Base-by-base conservation (phyloP, 2,113 vertebrate species). In the Thalassarche chlororhynchos region DNA sequence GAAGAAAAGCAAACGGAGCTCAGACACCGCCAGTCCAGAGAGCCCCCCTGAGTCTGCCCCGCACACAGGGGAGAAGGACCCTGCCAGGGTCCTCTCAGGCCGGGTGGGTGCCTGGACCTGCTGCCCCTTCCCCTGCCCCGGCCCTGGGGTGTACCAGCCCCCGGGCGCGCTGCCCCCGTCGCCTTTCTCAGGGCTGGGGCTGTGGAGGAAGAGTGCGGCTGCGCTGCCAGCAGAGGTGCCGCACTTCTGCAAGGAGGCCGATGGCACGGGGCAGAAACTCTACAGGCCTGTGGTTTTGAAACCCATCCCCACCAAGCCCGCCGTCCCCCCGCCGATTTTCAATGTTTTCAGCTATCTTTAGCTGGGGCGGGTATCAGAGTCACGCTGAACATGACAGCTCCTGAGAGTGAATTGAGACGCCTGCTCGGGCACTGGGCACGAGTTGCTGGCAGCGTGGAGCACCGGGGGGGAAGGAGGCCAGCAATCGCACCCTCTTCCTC, bases 261-360 rank as follows among this genome's bases (percentile, higher is more conserved):
- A 97, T 0, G 95, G 97, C 46, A 68, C 23, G 0, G 98, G 98
- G 62, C 99, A 98, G 75, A 99, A 98, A 84, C 94, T 99, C 25
- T 98, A 98, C 97, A 98, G 98, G 31, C 99, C 99, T 0, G 98
- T 99, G 89, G 99, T 99, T 75, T 98, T 99, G 97, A 99, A 99
- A 96, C 99, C 99, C 40, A 99, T 99, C 86, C 99, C 99, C 70
- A 99, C 99, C 49, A 99, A 99, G 95, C 99, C 99, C 0, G 80
- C 99, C 0, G 71, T 99, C 6, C 98, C 98, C 21, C 97, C 99
- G 0, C 99, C 99, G 1, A 98, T 99, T 94, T 99, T 99, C 98
- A 99, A 99, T 3, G 99, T 99, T 90, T 99, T 99, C 31, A 98
- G 99, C 76, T 99, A 99, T 96, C 99, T 99, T 98, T 99, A 98